phyloP scores from a whole-genome alignment of 2,888 invertebrate species.

The Nomada flava region DNA sequence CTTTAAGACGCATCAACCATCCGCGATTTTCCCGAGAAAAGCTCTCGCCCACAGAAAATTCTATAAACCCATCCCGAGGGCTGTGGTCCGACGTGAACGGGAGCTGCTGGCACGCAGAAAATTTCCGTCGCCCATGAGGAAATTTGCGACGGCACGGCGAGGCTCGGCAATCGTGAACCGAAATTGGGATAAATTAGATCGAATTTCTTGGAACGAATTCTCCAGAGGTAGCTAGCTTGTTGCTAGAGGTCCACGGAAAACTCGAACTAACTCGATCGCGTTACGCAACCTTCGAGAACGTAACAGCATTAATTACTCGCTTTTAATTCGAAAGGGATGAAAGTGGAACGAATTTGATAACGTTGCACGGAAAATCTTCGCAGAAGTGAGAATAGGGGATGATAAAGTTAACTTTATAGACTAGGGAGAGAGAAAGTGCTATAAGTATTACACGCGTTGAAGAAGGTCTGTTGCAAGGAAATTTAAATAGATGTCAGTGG shows the following conservation, averaged over 20 bases:
- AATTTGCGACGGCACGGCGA: slow-evolving; percentile 7
- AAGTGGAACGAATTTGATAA: neutral
- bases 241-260: neutral
- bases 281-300: neutral
- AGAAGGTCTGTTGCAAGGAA: neutral
- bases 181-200: slow-evolving; percentile 5
- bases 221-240: neutral
- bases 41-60: neutral
- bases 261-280: neutral
- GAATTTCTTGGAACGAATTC: neutral
- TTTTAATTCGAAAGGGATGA: neutral
- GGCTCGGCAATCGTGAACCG: slow-evolving; percentile 1
- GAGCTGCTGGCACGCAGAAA: neutral
- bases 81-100: neutral
- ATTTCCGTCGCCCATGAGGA: neutral
- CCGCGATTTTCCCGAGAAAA: too few relatives aligned
- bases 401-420: neutral
- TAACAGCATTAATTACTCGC: neutral
- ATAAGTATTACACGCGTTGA: neutral
- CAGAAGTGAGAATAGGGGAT: neutral
- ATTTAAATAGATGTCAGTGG: neutral
- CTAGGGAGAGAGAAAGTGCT: neutral
- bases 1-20: too few relatives aligned
- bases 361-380: neutral
- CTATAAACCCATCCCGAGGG: neutral